Percentiles rank a stretch among this genome's conserved stretches.
These are phyloP conservation scores for Chaenogobius annularis DNA, from an alignment of 2,113 vertebrate species.

Conservation along the genomic window DNA sequence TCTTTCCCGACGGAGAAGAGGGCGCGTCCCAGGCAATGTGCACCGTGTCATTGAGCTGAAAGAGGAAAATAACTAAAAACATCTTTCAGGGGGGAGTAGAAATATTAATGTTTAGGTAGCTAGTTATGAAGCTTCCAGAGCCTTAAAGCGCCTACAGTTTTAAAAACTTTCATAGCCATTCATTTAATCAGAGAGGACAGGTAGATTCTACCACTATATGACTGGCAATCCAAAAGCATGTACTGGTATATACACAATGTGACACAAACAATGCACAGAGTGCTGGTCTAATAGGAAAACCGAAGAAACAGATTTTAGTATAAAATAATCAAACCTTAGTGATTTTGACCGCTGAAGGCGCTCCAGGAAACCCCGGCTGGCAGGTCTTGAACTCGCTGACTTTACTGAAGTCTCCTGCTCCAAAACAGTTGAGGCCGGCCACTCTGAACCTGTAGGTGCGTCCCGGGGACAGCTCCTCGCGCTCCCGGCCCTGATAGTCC, in stretches of 20 bases:
- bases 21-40: constrained; percentile 97
- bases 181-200: too few relatives aligned
- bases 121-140: too few relatives aligned
- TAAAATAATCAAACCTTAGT: constrained; percentile 78
- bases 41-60: constrained; percentile 87
- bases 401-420: constrained; percentile 89
- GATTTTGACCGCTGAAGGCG: constrained; percentile 94
- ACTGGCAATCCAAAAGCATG: too few relatives aligned
- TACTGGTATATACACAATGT: too few relatives aligned
- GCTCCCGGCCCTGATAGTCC: constrained; percentile 84
- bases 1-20: constrained; percentile 90
- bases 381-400: constrained; percentile 96
- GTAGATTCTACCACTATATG: too few relatives aligned
- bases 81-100: too few relatives aligned
- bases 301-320: background rate
- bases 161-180: too few relatives aligned
- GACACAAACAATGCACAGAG: background rate
- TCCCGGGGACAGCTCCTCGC: constrained; percentile 85
- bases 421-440: constrained; percentile 91
- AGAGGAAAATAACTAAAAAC: background rate
- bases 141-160: too few relatives aligned
- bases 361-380: constrained; percentile 95
- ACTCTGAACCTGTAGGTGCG: constrained; percentile 92
- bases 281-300: background rate
- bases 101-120: too few relatives aligned